Base-by-base conservation (phyloP, 2,888 invertebrate species). In the Polymixis flavicincta region DNA sequence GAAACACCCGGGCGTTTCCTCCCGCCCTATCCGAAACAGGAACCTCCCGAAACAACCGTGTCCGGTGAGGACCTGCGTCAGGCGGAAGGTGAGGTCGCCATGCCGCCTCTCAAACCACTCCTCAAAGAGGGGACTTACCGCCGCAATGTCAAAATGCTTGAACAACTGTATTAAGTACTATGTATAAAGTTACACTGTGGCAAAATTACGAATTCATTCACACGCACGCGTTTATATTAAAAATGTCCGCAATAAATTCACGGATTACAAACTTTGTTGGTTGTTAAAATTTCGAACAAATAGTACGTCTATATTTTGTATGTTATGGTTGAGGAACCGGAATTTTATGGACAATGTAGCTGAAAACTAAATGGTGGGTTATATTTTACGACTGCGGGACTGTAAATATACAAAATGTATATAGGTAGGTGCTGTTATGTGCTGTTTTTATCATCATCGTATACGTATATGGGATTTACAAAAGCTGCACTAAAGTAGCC, bases 211-310 rank as follows among this genome's bases (percentile, higher is more conserved):
- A 77, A 87, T 85, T 81, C 78, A 82, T 88, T 80, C 80, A 80
- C 74, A 82, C 76, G 69, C 76, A 82, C 85, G 77, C 73, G 65
- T 57, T 70, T 79, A 77, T 83, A 83, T 82, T 78, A 84, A 87
- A 88, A 88, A 86, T 81, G 79, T 74, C 77, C 52, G 74, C 75
- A 67, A 76, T 86, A 86, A 88, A 87, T 85, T 84, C 76, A 69
- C 76, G 79, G 82, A 86, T 85, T 85, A 88, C 84, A 74, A 88
- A 87, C 74, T 85, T 85, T 85, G 76, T 65, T 54, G 78, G 72
- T 66, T 82, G 85, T 77, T 66, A 74, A 87, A 80, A 85, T 76
- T 70, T 77, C 60, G 68, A 64, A 82, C 71, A 48, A 76, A 79
- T 71, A 71, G 63, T 80, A 72, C 68, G 9, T 79, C 59, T 84